Evolutionary conservation across 2,797 vertebrate genomes (phyloP).

Genomic region (Syncerus caffer): DNA sequence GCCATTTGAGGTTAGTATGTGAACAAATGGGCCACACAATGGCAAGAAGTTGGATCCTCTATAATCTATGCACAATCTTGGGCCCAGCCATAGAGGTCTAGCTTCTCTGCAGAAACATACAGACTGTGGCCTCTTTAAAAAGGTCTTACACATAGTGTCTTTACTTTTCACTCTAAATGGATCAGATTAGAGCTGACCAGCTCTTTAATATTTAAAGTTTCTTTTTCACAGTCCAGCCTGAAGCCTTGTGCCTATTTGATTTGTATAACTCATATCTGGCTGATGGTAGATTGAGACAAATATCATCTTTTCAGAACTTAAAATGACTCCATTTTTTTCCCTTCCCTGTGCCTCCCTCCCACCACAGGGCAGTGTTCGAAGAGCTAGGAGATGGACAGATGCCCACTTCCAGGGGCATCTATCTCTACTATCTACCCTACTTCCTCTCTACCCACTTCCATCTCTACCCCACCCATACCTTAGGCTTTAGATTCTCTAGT

Average conservation of each 20-base stretch:
- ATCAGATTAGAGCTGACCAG: conserved; percentile 32
- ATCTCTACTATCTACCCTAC: background rate
- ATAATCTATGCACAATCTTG: background rate
- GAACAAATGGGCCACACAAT: background rate
- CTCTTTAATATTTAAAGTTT: conserved; percentile 59
- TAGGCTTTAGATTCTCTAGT: background rate
- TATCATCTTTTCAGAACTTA: conserved; percentile 38
- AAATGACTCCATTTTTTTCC: conserved; percentile 21
- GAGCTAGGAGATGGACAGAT: background rate
- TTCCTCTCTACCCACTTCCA: background rate
- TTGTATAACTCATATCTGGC: conserved; percentile 24
- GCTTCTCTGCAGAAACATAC: background rate
- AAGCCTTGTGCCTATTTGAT: conserved; percentile 46
- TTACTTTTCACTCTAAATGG: conserved; percentile 21
- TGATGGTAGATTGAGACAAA: conserved; percentile 46
- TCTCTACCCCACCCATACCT: background rate
- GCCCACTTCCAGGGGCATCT: background rate
- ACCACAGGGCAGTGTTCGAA: background rate
- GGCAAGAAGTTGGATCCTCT: background rate
- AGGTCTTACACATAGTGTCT: background rate
- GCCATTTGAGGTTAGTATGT: background rate
- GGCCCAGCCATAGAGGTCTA: background rate
- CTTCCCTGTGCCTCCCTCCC: background rate
- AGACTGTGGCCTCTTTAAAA: background rate
- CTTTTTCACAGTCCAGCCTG: conserved; percentile 46